phyloP scores from a whole-genome alignment of 2,888 invertebrate species.

The Aethes cnicana region DNA sequence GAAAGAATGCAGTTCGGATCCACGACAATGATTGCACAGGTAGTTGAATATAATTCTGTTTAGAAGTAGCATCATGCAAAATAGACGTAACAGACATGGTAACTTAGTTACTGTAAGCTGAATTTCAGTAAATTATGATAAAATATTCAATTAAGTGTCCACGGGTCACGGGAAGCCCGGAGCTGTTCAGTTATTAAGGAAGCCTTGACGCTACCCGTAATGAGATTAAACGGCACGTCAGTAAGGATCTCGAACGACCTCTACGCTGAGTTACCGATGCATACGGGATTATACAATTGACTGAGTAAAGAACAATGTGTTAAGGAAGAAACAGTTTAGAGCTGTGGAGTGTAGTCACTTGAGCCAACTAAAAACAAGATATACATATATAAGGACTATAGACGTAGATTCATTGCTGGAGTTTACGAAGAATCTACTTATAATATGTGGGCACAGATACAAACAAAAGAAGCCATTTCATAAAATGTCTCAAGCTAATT shows the following conservation, averaged over 20 bases:
- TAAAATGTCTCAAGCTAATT: constrained; percentile 1
- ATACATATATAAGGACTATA: no score
- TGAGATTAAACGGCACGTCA: constrained; percentile 61
- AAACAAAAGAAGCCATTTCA: no score
- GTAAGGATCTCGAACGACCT: constrained; percentile 35
- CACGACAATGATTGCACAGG: no score
- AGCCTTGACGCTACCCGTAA: constrained; percentile 68
- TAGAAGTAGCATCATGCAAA: constrained; percentile 12
- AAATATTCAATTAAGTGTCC: constrained; percentile 55
- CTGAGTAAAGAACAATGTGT: constrained; percentile 13
- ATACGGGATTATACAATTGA: constrained; percentile 20
- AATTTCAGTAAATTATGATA: constrained; percentile 38
- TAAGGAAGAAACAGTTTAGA: constrained; percentile 1
- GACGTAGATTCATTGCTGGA: no score
- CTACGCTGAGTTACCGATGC: constrained; percentile 35
- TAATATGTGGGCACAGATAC: no score
- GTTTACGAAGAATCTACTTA: no score
- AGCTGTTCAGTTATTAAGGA: constrained; percentile 70
- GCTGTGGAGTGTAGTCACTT: neutral
- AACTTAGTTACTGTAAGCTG: constrained; percentile 12
- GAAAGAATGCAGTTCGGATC: no score
- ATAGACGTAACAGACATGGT: constrained; percentile 4
- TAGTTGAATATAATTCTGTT: neutral
- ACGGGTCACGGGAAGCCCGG: constrained; percentile 48
- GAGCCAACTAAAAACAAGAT: no score